A percentile compares a stretch with the other conserved stretches of the same genome.
Conservation (phyloP, 2,888 invertebrate genomes). For the Caenorhabditis sinica region DNA sequence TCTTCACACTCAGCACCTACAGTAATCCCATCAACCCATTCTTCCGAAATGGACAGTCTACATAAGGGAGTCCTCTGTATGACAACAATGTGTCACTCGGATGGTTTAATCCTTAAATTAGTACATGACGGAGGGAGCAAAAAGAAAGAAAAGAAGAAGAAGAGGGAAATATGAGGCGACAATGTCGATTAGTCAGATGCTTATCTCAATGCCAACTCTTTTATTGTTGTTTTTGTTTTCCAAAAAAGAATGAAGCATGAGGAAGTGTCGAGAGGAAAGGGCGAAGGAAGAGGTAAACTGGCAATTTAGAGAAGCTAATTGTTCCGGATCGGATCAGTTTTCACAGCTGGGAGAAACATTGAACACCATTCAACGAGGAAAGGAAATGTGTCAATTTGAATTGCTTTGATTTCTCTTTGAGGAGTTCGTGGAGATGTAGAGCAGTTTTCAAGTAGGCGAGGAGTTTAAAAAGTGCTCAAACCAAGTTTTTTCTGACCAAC, state of each 20-base stretch:
- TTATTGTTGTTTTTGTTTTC: constrained; percentile 42
- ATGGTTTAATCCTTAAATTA: constrained; percentile 53
- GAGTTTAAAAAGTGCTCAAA: no score
- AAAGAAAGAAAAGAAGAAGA: constrained; percentile 10
- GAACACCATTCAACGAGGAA: background rate
- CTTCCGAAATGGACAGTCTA: constrained; percentile 29
- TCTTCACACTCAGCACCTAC: constrained; percentile 19
- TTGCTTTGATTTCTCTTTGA: background rate
- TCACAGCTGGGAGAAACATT: constrained; percentile 43
- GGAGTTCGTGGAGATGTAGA: no score
- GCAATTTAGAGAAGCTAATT: constrained; percentile 52
- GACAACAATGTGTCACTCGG: constrained; percentile 48
- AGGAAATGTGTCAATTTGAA: constrained; percentile 3
- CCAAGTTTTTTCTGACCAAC: no score
- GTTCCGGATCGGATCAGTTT: constrained; percentile 54
- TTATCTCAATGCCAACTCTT: constrained; percentile 40
- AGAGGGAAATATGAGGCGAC: constrained; percentile 41
- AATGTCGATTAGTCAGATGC: constrained; percentile 56
- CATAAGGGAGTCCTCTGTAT: background rate
- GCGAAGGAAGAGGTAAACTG: constrained; percentile 15
- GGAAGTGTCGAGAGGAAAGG: constrained; percentile 31
- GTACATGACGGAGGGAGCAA: constrained; percentile 18
- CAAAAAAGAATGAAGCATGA: constrained; percentile 11
- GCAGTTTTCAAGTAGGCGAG: no score
- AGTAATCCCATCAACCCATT: constrained; percentile 51